Base-by-base conservation (phyloP, 2,888 invertebrate genomes). In the Exephanes ischioxanthus region DNA sequence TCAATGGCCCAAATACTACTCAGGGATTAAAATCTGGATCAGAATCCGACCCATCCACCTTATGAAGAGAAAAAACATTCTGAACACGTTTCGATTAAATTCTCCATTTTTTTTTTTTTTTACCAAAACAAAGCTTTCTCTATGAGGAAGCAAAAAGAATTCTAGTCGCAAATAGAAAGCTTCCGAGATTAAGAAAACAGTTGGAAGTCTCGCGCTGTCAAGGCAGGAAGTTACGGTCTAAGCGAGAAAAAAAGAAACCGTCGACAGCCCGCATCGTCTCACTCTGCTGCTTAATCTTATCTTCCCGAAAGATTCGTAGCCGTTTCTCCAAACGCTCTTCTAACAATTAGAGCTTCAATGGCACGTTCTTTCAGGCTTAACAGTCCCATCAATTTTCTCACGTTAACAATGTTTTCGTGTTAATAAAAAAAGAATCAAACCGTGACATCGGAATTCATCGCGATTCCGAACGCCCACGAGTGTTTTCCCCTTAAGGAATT, bases 381-480 rank as follows among this genome's bases (percentile, higher is more conserved):
- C 14, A 30, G 26, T 30, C 33, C 6, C 26, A 63, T n/a, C 14
- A 16, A 16, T 63, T 30, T 80, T 71, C 67, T 71, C 63, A 82
- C 71, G 71, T 70, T 55, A 79, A 77, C 71, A 80, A 19, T 19
- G 30, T 73, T 48, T 61, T n/a, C 14, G 4, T 48, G 4, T 26
- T 3, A 41, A 33, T 6, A 11, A 41, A 33, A 68, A 26, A 71
- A 80, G 66, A 75, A 55, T 72, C 30, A 51, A 53, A 85, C 73
- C 73, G 63, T 63, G 45, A 51, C 45, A 63, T 83, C 55, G 77
- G 33, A 82, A 85, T 85, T 82, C 55, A 51, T 41, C 63, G 86
- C 86, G 87, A 83, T 84, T 80, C 77, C 51, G 78, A 68, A 84
- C 84, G 83, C 83, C 85, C 68, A 84, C 84, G 63, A 63, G 30